A percentile compares a stretch with the other conserved stretches of the same genome.
Evolutionary conservation across 2,797 vertebrate genomes (phyloP).

Genomic region (Phataginus tricuspis): DNA sequence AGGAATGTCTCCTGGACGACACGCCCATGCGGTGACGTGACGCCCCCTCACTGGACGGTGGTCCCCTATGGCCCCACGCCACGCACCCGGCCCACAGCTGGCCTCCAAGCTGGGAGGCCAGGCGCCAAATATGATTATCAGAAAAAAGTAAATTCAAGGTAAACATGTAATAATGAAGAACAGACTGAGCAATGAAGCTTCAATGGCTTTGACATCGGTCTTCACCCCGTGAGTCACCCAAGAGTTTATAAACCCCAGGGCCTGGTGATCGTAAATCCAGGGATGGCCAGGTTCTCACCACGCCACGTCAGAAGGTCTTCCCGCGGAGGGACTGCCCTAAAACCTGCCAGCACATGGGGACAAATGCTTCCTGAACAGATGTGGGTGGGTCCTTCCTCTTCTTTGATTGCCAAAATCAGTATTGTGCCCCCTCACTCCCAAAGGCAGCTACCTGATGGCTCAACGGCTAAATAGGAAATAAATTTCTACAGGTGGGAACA

Average conservation of each 20-base stretch:
- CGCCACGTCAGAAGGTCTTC: neutral
- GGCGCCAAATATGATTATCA: neutral
- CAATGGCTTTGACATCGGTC: no score
- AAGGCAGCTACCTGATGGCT: neutral
- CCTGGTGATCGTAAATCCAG: no score
- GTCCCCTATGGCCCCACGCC: neutral
- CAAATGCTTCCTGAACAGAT: neutral
- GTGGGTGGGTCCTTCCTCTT: no score
- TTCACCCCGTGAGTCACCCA: neutral
- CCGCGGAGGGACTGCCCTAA: neutral
- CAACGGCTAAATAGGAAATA: neutral
- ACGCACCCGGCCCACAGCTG: no score
- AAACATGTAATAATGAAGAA: neutral
- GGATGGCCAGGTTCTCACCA: neutral
- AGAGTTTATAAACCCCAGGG: neutral
- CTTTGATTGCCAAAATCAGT: no score
- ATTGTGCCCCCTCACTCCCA: no score
- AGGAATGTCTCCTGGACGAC: neutral
- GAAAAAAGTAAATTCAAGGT: neutral
- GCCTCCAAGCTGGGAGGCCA: neutral
- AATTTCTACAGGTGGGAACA: rapidly evolving
- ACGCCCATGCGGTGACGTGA: rapidly evolving
- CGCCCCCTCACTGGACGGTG: neutral
- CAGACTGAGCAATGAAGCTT: rapidly evolving
- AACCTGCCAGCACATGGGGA: neutral